Evolutionary conservation across 2,113 vertebrate species (phyloP).

Genomic region (Columba livia): DNA sequence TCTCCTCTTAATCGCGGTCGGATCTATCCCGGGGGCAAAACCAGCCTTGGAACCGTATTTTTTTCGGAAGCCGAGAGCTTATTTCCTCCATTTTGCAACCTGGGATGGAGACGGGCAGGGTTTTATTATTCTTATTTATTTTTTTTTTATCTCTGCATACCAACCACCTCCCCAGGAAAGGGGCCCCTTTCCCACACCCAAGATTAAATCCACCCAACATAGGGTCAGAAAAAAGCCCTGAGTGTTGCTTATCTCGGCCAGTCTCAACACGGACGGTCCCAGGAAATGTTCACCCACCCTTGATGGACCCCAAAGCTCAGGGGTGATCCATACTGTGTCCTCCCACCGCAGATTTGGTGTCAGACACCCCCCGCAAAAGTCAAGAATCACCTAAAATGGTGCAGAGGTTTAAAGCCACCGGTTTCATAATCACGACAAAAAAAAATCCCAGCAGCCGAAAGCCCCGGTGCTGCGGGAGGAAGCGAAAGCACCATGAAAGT

Average conservation of each 20-base stretch:
- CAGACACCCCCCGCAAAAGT: neutral
- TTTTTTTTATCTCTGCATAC: slow-evolving; percentile 6
- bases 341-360: neutral
- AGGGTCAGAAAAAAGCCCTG: neutral
- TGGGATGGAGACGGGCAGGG: neutral
- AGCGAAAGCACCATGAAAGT: neutral
- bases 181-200: slow-evolving; percentile 52
- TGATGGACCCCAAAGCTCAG: neutral
- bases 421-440: neutral
- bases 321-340: fast-evolving
- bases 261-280: neutral
- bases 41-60: neutral
- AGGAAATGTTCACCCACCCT: neutral
- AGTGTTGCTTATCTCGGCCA: neutral
- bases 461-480: neutral
- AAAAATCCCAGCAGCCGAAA: neutral
- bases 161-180: slow-evolving; percentile 56
- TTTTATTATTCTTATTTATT: neutral
- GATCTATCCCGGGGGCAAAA: slow-evolving; percentile 7
- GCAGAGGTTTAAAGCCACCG: neutral
- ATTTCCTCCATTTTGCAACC: slow-evolving; percentile 25
- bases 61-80: neutral
- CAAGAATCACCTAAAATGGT: neutral
- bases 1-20: neutral
- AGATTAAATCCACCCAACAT: slow-evolving; percentile 14